Base-by-base conservation (phyloP, 2,113 vertebrate species). In the Eubucco bourcierii region DNA sequence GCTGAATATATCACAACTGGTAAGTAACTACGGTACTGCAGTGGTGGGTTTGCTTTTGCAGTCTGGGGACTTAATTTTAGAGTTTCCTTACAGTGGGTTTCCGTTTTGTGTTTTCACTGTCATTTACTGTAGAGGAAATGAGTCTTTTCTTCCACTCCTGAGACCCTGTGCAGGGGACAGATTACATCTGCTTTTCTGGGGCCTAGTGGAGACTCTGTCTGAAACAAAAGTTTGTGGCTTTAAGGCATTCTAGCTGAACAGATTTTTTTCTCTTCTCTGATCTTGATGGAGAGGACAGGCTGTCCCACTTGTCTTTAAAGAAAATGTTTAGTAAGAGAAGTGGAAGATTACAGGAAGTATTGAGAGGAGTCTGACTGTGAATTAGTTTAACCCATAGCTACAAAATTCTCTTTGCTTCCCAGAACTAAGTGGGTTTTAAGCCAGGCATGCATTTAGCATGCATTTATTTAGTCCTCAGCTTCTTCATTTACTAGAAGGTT, bases 1-100 rank as follows among this genome's bases (percentile, higher is more conserved):
- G 85, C 98, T 31, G 98, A 99, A 90, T 98, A 97, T 76, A 95
- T 97, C 95, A 93, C 98, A 85, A 97, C 98, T 91, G 98, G 98
- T 99, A 97, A 96, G 98, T 97, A 72, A 41, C 71, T 53, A 53
- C 17, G 9, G 15, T n/a, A 29, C 4, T 16, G 21, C 46, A 50
- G 19, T 41, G 37, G 5, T 37, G 61, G n/a, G 46, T 68, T 74
- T 65, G 56, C 21, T 61, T 6, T 14, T 44, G 25, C 53, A 59
- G 9, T 39, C 29, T 64, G 44, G 34, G 37, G 41, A 33, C 9
- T 76, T 90, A 3, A 12, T 65, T 76, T 47, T 41, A 27, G 19
- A 19, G 10, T n/a, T 73, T 37, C 47, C 23, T 74, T 55, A 4
- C 1, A 3, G 1, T 8, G 31, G 16, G 19, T 67, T 86, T 87